Base-by-base conservation (phyloP, 2,797 vertebrate genomes). In the Pipistrellus nathusii region DNA sequence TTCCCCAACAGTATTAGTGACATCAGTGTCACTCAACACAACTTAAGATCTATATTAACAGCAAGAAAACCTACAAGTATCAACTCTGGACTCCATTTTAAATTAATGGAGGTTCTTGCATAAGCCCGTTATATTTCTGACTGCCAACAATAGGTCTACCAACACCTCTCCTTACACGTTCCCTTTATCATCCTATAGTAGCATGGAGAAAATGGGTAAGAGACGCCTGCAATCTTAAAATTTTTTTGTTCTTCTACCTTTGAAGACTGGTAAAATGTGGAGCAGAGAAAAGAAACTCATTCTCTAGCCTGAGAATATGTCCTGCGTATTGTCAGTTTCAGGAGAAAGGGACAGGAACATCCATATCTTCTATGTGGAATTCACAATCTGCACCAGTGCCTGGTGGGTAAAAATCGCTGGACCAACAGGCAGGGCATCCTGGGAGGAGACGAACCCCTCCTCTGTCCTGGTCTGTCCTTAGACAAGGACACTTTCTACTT, bases 91-190 rank as follows among this genome's bases (percentile, higher is more conserved):
- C 30, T 71, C 57, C 27, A 7, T 17, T 23, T 27, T 72, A 32
- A 57, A 18, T 57, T 66, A 62, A 59, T 1, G 10, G 27, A n/a
- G 14, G 41, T 72, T 35, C 57, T 85, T 32, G 18, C 44, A 55
- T 66, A 68, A 94, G 23, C 21, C 3, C 32, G 3, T n/a, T 59
- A 32, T 11, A 46, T 55, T 77, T 86, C 51, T 14, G 12, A 64
- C 44, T 62, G 59, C 5, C 51, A 48, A 46, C 4, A 11, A 75
- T 86, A 41, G 77, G 41, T 81, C 85, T 55, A 0, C 32, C 46
- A n/a, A 41, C 15, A 69, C 8, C 1, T 9, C 25, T 57, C 6
- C 2, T 9, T 5, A 53, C 8, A 44, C 1, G n/a, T 1, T 66
- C 53, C n/a, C 83, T 80, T 85, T 46, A n/a, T 7, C 69, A 90